Evolutionary conservation across 1,140 invertebrate genomes (phyloP).

Genomic region (Aphelenchoides besseyi): DNA sequence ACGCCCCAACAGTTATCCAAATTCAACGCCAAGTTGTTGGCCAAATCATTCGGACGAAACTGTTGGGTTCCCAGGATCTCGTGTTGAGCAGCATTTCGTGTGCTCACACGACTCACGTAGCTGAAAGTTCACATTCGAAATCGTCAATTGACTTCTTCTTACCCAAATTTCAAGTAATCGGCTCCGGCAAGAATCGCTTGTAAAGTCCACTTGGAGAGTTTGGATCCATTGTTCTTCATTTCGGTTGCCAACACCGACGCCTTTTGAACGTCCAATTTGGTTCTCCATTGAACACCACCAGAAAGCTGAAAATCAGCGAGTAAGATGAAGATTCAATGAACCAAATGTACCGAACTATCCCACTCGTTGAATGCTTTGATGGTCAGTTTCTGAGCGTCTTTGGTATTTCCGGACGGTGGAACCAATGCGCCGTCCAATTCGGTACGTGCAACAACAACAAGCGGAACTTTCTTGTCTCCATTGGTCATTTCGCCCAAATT

Average conservation of each 20-base stretch:
- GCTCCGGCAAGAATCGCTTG: slow-evolving; percentile 91
- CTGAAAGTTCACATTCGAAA: slow-evolving; percentile 62
- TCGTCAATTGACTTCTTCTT: neutral
- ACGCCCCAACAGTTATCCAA: slow-evolving; percentile 99
- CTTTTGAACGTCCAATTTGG: slow-evolving; percentile 91
- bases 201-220: slow-evolving; percentile 97
- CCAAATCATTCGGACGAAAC: slow-evolving; percentile 96
- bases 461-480: slow-evolving; percentile 39
- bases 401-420: slow-evolving; percentile 69
- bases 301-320: slow-evolving; percentile 68
- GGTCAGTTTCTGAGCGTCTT: slow-evolving; percentile 82
- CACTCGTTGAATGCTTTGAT: slow-evolving; percentile 98
- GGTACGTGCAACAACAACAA: slow-evolving; percentile 78
- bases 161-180: neutral
- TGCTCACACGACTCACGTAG: slow-evolving; percentile 88
- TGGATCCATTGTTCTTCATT: slow-evolving; percentile 95
- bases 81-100: slow-evolving; percentile 89
- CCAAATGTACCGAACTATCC: slow-evolving; percentile 78
- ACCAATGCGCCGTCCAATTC: slow-evolving; percentile 92
- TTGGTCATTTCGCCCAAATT: slow-evolving; percentile 87
- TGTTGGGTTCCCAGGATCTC: slow-evolving; percentile 96
- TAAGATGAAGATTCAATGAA: neutral
- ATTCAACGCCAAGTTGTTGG: slow-evolving; percentile 94
- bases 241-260: slow-evolving; percentile 97
- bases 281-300: slow-evolving; percentile 94